Percentiles rank a stretch among this genome's conserved stretches.
phyloP scores from a whole-genome alignment of 2,797 vertebrate genomes.

The Pterois miles region DNA sequence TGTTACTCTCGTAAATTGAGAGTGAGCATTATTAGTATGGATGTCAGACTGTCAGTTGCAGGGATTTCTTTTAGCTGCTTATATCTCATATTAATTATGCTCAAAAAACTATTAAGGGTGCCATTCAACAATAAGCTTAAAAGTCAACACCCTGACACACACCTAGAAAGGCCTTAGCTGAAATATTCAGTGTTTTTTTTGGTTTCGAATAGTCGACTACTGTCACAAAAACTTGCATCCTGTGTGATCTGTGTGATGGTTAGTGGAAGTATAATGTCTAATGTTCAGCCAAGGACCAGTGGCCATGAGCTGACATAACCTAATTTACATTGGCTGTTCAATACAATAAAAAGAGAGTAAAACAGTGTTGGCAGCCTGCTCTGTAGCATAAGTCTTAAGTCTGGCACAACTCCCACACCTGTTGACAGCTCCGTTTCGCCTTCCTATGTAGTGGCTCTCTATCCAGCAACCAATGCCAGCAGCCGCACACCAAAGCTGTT shows the following conservation, averaged over 20 bases:
- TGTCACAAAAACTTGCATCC: neutral
- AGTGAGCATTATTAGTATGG: neutral
- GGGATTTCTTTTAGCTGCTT: neutral
- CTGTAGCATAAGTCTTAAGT: neutral
- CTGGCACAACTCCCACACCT: neutral
- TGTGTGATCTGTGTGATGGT: neutral
- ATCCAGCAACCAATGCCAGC: neutral
- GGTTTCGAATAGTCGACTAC: neutral
- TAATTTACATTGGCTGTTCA: slow-evolving; percentile 6
- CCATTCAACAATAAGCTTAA: neutral
- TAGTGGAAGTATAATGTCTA: neutral
- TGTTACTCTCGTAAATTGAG: neutral
- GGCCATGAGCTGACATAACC: neutral
- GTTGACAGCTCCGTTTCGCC: slow-evolving; percentile 9
- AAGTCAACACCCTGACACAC: too few relatives aligned
- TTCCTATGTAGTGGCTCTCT: neutral
- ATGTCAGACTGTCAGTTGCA: neutral
- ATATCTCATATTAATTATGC: neutral
- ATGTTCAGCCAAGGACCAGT: neutral
- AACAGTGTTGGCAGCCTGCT: neutral
- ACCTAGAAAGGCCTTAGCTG: neutral
- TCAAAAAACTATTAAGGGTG: neutral
- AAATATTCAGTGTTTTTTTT: neutral
- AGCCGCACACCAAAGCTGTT: neutral
- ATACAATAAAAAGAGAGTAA: neutral